Evolutionary conservation across 2,888 invertebrate genomes (phyloP).

Genomic region (Zhuqinia jingwanae): DNA sequence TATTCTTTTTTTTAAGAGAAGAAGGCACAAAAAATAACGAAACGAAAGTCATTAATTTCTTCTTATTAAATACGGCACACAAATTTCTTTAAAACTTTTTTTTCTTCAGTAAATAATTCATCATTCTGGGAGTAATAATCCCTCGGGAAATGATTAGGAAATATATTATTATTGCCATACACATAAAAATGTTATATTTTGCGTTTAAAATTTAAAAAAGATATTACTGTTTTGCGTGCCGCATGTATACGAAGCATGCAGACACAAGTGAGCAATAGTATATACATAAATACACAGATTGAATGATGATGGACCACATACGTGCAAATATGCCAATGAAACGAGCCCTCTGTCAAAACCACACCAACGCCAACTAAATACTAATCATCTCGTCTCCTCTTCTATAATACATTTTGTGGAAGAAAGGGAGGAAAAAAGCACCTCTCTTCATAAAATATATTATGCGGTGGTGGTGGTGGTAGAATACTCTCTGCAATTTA

Average conservation of each 20-base stretch:
- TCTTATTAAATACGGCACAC: slow-evolving; percentile 38
- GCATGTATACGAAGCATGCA: background rate
- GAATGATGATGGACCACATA: slow-evolving; percentile 71
- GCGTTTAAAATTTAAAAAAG: slow-evolving; percentile 44
- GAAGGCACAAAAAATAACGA: slow-evolving; percentile 26
- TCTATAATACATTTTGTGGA: too few species aligned
- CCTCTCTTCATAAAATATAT: slow-evolving; percentile 9
- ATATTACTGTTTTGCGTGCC: too few species aligned
- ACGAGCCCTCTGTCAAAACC: slow-evolving; percentile 66
- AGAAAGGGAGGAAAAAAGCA: background rate
- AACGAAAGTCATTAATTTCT: slow-evolving; percentile 57
- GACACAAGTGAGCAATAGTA: too few species aligned
- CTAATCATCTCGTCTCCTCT: slow-evolving; percentile 58
- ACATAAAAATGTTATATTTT: slow-evolving; percentile 11
- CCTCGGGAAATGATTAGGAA: slow-evolving; percentile 49
- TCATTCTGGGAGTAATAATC: slow-evolving; percentile 5
- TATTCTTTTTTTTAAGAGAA: slow-evolving; percentile 34
- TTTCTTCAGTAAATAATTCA: slow-evolving; percentile 15
- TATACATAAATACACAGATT: slow-evolving; percentile 30
- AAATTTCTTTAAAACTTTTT: background rate
- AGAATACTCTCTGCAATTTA: background rate
- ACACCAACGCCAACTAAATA: slow-evolving; percentile 61
- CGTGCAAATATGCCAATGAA: slow-evolving; percentile 64
- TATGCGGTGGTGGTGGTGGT: background rate
- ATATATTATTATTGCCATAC: background rate